Base-by-base conservation (phyloP, 2,113 vertebrate species). In the Edolisoma coerulescens region DNA sequence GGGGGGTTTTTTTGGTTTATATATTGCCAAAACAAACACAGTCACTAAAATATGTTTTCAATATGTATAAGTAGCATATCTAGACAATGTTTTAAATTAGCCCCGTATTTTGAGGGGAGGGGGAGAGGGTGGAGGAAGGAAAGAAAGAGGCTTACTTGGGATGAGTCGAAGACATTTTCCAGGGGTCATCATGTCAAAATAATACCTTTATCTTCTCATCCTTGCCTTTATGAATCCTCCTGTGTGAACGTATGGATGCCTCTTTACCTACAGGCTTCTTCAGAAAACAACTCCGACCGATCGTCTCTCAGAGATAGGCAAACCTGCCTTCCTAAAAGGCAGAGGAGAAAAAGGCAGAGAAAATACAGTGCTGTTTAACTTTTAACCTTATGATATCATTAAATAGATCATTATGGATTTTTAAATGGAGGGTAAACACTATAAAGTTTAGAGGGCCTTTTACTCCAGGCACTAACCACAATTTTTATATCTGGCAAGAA, bases 31-130 rank as follows among this genome's bases (percentile, higher is more conserved):
- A 96, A 96, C 95, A 97, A 98, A 97, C 95, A 92, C 87, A 96
- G 93, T 83, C 69, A 71, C 93, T 97, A 95, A 97, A 97, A 97
- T 97, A 97, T 94, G 93, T 96, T 98, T 97, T 95, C 93, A 97
- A 91, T 97, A 95, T 88, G 85, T 91, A 87, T 84, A 95, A 67
- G 64, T 64, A 71, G 79, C 87, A 91, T 94, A 91, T 95, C 92
- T 92, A 90, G 89, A 96, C 93, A 94, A 83, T 74, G 76, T 87
- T 95, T 97, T 95, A 88, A 97, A 97, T 97, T 94, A 96, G 60
- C 80, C 78, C 57, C 1, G 3, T 89, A 75, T 96, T 96, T 90
- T 78, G 30, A 44, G 8, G 11, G 10, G 26, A 21, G 11, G 6
- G 11, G 8, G 24, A 20, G 16, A 28, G 8, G 6, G 22, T 61